A percentile compares a stretch with the other conserved stretches of the same genome.
phyloP scores from a whole-genome alignment of 2,888 invertebrate genomes.

The Rhabditoides inermis region DNA sequence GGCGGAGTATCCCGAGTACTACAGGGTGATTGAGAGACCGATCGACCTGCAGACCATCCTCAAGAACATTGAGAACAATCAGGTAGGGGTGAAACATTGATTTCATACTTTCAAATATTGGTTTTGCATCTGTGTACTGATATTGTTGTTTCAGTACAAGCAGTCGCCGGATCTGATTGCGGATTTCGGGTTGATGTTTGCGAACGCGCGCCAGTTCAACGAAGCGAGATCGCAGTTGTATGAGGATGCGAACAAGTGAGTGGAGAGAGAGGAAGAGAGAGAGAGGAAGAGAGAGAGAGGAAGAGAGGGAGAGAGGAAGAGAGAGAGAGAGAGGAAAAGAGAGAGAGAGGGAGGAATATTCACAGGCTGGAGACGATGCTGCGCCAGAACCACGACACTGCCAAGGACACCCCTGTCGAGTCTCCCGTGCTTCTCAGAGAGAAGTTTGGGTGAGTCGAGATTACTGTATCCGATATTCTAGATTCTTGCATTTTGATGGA shows the following conservation, averaged over 20 bases:
- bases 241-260: constrained; percentile 19
- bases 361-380: too few species aligned
- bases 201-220: constrained; percentile 90
- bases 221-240: constrained; percentile 85
- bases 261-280: too few species aligned
- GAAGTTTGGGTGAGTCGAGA: constrained; percentile 17
- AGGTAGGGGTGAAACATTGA: constrained; percentile 11
- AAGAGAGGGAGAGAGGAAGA: too few species aligned
- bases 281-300: too few species aligned
- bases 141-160: constrained; percentile 42
- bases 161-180: constrained; percentile 30
- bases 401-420: constrained; percentile 13
- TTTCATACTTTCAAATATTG: too few species aligned
- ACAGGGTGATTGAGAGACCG: constrained; percentile 87
- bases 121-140: too few species aligned
- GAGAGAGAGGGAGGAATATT: too few species aligned
- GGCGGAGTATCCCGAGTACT: constrained; percentile 90
- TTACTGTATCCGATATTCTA: neutral
- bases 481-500: neutral
- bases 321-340: too few species aligned
- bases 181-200: constrained; percentile 71
- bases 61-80: constrained; percentile 52
- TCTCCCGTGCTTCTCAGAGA: constrained; percentile 15
- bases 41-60: constrained; percentile 81
- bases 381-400: constrained; percentile 8